Evolutionary conservation across 23 tunicate species (phyloP), one percentile per base, ranked within the genome.

Genomic region (Oikopleura vanhoeffeni): DNA sequence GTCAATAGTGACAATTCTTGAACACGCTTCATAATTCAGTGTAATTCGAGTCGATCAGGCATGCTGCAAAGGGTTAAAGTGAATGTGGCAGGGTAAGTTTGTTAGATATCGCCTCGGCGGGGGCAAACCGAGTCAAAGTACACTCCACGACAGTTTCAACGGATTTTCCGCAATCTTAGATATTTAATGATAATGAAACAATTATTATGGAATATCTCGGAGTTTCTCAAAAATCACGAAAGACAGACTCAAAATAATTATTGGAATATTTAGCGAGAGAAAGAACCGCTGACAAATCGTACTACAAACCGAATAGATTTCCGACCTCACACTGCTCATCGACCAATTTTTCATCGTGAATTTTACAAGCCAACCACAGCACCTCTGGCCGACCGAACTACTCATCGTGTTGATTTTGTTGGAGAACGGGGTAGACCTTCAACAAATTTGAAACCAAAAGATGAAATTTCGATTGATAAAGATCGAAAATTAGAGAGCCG

Each of bases 351-450:
- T 2, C 27, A 30, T 3, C 34, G 38, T 2, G 79, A 71, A 32
- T 13, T 24, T 32, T 71, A 71, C 79, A 71, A 71, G 79, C 79
- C 79, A 71, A 13, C 79, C 27, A 13, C 79, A 18, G 79, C 79
- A 4, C 79, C 79, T 18, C 35, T 71, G 4, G 79, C 36, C 32
- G 79, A 71, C 32, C 79, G 79, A 4, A 71, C 79, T 2, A 71
- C 79, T 18, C 79, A 71, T 32, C 79, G 79, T 71, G 79, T 71
- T 71, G 79, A 71, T 30, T 71, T 13, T 30, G 2, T 18, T 18
- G 4, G 4, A 30, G 3, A 2, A 38, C 36, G 3, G 2, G 79
- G 79, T 18, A 71, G 38, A 30, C 79, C 79, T 18, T 33, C 79
- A 71, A 13, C 79, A 28, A 71, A 71, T 71, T 2, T 18, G 32